A percentile compares a stretch with the other conserved stretches of the same genome.
Evolutionary conservation across 1,140 invertebrate species (phyloP).

Genomic region (Drosophila neocordata): DNA sequence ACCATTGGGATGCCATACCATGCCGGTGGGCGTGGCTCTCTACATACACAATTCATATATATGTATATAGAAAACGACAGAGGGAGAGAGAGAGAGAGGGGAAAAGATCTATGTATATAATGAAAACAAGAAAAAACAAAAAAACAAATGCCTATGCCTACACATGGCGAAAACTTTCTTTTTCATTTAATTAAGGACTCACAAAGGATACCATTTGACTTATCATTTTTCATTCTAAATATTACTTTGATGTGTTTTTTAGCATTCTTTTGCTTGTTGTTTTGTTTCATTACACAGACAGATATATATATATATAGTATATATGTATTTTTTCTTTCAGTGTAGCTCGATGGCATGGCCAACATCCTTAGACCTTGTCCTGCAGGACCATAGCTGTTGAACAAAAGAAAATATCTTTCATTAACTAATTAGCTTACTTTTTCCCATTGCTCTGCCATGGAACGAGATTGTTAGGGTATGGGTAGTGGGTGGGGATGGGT

Average conservation of each 20-base stretch:
- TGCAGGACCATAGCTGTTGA: constrained; percentile 41
- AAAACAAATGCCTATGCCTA: constrained; percentile 16
- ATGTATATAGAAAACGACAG: no score
- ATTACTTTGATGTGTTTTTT: background rate
- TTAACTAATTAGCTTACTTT: constrained; percentile 81
- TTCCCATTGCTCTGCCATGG: constrained; percentile 40
- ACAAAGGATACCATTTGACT: background rate
- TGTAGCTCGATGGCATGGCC: background rate
- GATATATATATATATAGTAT: background rate
- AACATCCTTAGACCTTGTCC: constrained; percentile 19
- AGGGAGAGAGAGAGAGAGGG: no score
- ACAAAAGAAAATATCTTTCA: constrained; percentile 79
- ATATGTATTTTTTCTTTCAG: background rate
- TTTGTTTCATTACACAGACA: no score
- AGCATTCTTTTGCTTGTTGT: background rate
- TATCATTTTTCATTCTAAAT: background rate
- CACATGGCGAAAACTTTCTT: constrained; percentile 21
- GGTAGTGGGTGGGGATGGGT: background rate
- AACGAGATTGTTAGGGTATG: background rate
- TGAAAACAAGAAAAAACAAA: background rate
- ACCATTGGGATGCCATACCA: background rate
- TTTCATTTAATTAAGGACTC: background rate
- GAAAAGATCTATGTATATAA: background rate
- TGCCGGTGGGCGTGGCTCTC: background rate
- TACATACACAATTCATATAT: background rate